A percentile compares a stretch with the other conserved stretches of the same genome.
Evolutionary conservation across 2,888 invertebrate species (phyloP).

Genomic region (Lottia scabra): DNA sequence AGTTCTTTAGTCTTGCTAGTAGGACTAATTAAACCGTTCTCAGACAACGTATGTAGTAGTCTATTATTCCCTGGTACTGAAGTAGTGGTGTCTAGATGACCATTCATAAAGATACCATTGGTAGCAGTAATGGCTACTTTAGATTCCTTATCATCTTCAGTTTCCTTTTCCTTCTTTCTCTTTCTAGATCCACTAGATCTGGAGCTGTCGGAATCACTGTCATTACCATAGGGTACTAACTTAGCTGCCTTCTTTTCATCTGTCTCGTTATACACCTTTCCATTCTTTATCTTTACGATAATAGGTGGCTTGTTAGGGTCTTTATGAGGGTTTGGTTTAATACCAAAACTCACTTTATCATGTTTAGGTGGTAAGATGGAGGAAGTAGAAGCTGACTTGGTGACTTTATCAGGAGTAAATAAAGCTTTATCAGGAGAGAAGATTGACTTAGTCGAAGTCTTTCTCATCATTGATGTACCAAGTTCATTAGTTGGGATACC

Average conservation of each 20-base stretch:
- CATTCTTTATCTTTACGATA: constrained; percentile 66
- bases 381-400: constrained; percentile 5
- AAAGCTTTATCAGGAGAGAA: constrained; percentile 24
- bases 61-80: constrained; percentile 57
- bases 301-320: constrained; percentile 48
- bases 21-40: background rate
- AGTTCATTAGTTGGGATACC: constrained; percentile 37
- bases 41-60: constrained; percentile 37
- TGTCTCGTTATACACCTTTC: constrained; percentile 58
- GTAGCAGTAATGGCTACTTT: constrained; percentile 3
- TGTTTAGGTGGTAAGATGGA: constrained; percentile 44
- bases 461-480: constrained; percentile 38
- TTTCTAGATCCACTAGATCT: constrained; percentile 4
- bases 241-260: constrained; percentile 49
- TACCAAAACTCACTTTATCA: constrained; percentile 56
- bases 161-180: background rate
- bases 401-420: constrained; percentile 12
- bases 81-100: constrained; percentile 54
- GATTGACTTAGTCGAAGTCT: constrained; percentile 29
- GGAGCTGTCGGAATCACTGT: constrained; percentile 55
- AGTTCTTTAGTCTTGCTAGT: constrained; percentile 21
- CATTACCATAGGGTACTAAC: constrained; percentile 67
- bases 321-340: constrained; percentile 23
- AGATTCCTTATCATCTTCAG: constrained; percentile 11
- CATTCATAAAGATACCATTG: constrained; percentile 44